Evolutionary conservation across 2,888 invertebrate genomes (phyloP), one percentile per base, ranked within the genome.

Genomic region (Apotomis turbidana): DNA sequence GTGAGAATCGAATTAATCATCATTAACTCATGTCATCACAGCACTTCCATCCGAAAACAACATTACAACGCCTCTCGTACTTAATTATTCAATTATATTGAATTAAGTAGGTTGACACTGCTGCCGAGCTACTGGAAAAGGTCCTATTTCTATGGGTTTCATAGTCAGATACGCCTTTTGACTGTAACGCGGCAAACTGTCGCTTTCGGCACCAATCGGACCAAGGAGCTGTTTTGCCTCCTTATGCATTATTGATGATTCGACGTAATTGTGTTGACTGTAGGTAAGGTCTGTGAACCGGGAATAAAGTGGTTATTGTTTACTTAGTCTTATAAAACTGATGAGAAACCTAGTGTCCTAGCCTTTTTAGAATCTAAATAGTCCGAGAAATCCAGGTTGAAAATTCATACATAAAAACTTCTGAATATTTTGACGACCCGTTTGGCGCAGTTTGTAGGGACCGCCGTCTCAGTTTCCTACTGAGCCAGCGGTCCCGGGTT

Each of bases 11-110:
- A 49, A 49, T 49, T 36, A 55, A 27, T 41, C 58, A 58, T 41
- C 58, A 58, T 58, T 58, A 58, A 13, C 41, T 13, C n/a, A 41
- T 36, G 41, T 41, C 41, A 41, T 59, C 41, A 41, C n/a, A 59
- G 12, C 41, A 59, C 41, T 59, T 59, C 58, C 58, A 41, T 59
- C 58, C 13, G 58, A 59, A 59, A 59, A 41, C 58, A 59, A 59
- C n/a, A 61, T 61, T 49, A 61, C 10, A 61, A 61, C 49, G 61
- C 10, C 27, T 61, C 27, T 49, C 46, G 54, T 10, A 13, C 54
- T 54, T 54, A 54, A 54, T 54, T 54, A 54, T 54, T 54, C 13
- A 54, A 54, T 52, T 52, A 52, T n/a, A 54, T 54, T 54, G 13
- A 54, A 54, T 54, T 54, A 54, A 54, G 15, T 15, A 13, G 54